phyloP scores from a whole-genome alignment of 2,797 vertebrate species.

The Psittacula echo region DNA sequence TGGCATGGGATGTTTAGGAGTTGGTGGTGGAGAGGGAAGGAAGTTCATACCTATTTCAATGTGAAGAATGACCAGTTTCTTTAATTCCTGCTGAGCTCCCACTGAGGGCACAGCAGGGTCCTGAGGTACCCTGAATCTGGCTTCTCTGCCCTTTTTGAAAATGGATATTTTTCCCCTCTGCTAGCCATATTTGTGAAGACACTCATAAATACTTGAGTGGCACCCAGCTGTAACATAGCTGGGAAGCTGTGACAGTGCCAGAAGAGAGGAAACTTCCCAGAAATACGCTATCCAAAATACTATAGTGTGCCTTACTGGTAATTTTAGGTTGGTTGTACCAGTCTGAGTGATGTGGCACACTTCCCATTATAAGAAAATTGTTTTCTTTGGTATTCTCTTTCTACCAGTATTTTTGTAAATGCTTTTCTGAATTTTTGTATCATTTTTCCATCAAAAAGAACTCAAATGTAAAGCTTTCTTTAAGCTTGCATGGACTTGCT shows the following conservation, averaged over 20 bases:
- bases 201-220: not conserved
- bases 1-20: not conserved
- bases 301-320: not conserved
- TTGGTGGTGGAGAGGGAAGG: not conserved
- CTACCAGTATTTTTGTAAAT: not conserved
- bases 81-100: not conserved
- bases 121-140: not conserved
- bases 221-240: not conserved
- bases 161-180: not conserved
- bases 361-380: not conserved
- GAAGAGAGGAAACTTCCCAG: not conserved
- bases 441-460: not conserved
- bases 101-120: not conserved
- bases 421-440: not conserved
- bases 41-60: accelerated
- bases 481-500: not conserved
- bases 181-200: not conserved
- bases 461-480: not conserved
- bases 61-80: not conserved
- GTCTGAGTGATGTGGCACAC: not conserved
- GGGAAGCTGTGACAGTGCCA: not conserved
- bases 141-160: not conserved
- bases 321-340: not conserved
- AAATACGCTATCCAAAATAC: not conserved
- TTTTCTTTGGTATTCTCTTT: not conserved